phyloP scores from a whole-genome alignment of 2,113 vertebrate genomes.

The Marmota flaviventris region DNA sequence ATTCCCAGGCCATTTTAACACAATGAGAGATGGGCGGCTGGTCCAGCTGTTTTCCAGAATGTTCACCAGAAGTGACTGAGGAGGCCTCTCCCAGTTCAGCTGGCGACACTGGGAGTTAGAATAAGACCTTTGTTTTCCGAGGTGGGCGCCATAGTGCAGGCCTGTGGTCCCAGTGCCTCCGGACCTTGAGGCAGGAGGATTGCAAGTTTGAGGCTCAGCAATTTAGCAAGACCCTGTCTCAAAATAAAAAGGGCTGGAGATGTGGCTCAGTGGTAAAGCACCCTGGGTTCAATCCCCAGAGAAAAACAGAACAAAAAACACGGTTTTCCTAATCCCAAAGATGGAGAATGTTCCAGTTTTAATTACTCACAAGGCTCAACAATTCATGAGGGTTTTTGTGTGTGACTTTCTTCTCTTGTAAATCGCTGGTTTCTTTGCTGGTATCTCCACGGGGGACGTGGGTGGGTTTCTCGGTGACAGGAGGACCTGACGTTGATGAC shows the following conservation, averaged over 20 bases:
- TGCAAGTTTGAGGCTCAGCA: too few species aligned
- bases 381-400: not conserved
- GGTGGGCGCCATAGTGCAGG: too few species aligned
- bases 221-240: too few species aligned
- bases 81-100: not conserved
- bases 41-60: not conserved
- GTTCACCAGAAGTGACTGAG: not conserved
- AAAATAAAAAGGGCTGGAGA: too few species aligned
- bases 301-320: too few species aligned
- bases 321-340: not conserved
- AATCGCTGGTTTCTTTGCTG: not conserved
- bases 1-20: not conserved
- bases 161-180: too few species aligned
- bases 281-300: too few species aligned
- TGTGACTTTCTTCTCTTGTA: not conserved
- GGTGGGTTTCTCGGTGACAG: not conserved
- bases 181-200: too few species aligned
- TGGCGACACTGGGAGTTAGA: not conserved
- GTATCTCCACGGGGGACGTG: not conserved
- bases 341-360: not conserved
- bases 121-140: not conserved
- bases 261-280: too few species aligned
- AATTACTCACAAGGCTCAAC: not conserved
- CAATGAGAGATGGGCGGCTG: not conserved
- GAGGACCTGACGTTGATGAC: not conserved